These are phyloP conservation scores for Chrysina gloriosa DNA, from an alignment of 2,888 invertebrate genomes.

Conservation along the genomic window DNA sequence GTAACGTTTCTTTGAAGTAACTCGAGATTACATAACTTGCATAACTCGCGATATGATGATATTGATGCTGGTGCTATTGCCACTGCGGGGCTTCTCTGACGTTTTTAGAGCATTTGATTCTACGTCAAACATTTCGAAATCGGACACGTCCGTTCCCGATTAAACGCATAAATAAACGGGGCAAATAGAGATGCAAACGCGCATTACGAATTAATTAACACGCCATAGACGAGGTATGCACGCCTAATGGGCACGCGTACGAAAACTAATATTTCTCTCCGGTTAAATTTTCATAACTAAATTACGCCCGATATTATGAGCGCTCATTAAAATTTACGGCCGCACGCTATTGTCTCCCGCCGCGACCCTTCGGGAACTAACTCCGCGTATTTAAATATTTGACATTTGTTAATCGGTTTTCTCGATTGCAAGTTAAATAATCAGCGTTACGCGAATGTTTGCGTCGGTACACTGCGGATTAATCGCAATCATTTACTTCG, in stretches of 20 bases:
- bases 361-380: neutral
- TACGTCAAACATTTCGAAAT: too few species aligned
- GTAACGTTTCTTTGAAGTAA: too few species aligned
- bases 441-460: neutral
- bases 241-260: neutral
- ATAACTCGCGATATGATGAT: too few species aligned
- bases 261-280: neutral
- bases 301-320: slow-evolving; percentile 6
- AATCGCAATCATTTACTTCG: neutral
- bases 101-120: neutral
- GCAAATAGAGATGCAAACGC: neutral
- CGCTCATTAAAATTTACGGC: slow-evolving; percentile 16
- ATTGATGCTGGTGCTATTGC: too few species aligned
- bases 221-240: neutral
- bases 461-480: neutral
- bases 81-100: too few species aligned
- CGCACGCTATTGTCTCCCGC: neutral
- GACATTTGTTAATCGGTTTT: slow-evolving; percentile 21
- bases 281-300: slow-evolving; percentile 17
- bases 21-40: too few species aligned
- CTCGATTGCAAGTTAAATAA: slow-evolving; percentile 25
- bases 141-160: too few species aligned
- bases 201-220: neutral
- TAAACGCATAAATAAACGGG: neutral
- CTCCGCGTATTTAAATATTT: slow-evolving; percentile 19